Conservation (phyloP, 2,888 invertebrate species). For the Drosophila anomelani region DNA sequence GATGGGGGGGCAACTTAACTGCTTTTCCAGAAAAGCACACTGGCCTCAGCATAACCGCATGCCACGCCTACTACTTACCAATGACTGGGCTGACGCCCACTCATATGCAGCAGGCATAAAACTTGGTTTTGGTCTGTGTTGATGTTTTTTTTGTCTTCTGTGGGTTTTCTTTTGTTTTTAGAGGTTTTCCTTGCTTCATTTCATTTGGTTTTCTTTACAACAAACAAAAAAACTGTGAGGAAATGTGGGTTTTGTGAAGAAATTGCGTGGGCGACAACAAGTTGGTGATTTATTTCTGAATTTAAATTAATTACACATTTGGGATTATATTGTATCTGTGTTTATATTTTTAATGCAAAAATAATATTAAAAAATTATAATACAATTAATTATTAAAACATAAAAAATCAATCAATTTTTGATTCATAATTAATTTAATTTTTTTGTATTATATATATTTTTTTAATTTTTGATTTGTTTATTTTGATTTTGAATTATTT, state of each 20-base stretch:
- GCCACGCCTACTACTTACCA: conserved; percentile 16
- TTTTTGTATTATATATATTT: not conserved
- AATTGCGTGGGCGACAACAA: not conserved
- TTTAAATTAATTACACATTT: too few relatives aligned
- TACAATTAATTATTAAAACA: too few relatives aligned
- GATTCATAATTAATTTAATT: not conserved
- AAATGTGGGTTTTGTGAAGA: conserved; percentile 5
- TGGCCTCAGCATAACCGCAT: conserved; percentile 22
- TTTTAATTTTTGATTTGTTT: not conserved
- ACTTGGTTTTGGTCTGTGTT: conserved; percentile 1
- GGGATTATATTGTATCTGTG: too few relatives aligned
- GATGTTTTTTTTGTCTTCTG: not conserved
- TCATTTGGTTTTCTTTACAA: conserved; percentile 32
- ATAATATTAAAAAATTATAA: too few relatives aligned
- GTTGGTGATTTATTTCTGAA: not conserved
- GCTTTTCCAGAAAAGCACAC: conserved; percentile 15
- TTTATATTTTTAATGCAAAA: too few relatives aligned
- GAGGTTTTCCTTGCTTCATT: conserved; percentile 20
- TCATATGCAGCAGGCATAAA: conserved; percentile 5
- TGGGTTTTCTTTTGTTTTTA: conserved; percentile 6
- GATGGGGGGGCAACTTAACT: conserved; percentile 16
- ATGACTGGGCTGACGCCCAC: conserved; percentile 10
- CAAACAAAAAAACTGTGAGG: conserved; percentile 21
- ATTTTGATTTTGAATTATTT: not conserved
- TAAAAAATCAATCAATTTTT: too few relatives aligned